phyloP scores from a whole-genome alignment of 2,797 vertebrate genomes.

The Cirrhinus molitorella region DNA sequence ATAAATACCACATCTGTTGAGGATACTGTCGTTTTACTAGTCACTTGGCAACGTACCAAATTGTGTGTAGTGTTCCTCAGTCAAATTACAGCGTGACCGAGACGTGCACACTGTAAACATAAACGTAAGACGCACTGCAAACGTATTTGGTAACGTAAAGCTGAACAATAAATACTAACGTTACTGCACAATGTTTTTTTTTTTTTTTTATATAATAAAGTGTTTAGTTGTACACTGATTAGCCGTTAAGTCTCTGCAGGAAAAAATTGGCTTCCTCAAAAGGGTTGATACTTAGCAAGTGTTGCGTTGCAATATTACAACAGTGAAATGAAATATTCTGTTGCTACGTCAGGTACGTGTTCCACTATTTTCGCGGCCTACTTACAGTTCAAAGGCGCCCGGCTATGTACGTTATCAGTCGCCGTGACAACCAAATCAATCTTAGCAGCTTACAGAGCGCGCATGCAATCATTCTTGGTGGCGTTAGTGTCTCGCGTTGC shows the following conservation, averaged over 20 bases:
- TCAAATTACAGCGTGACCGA: slow-evolving; percentile 41
- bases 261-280: background rate
- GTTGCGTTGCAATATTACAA: background rate
- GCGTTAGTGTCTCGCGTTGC: slow-evolving; percentile 34
- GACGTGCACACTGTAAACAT: slow-evolving; percentile 39
- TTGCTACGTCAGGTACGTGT: slow-evolving; percentile 17
- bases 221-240: background rate
- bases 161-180: background rate
- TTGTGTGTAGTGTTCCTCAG: slow-evolving; percentile 23
- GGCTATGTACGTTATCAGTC: slow-evolving; percentile 70
- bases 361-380: slow-evolving; percentile 62
- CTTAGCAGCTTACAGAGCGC: slow-evolving; percentile 48
- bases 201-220: background rate
- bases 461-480: slow-evolving; percentile 49
- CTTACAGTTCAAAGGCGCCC: slow-evolving; percentile 62
- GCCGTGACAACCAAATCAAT: slow-evolving; percentile 79
- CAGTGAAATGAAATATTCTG: background rate
- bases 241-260: background rate
- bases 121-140: slow-evolving; percentile 27
- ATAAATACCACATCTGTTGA: background rate
- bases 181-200: background rate
- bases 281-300: background rate
- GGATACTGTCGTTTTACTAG: slow-evolving; percentile 10
- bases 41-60: slow-evolving; percentile 25
- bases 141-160: background rate